phyloP scores from a whole-genome alignment of 2,113 vertebrate genomes.

The Tragelaphus imberbis region DNA sequence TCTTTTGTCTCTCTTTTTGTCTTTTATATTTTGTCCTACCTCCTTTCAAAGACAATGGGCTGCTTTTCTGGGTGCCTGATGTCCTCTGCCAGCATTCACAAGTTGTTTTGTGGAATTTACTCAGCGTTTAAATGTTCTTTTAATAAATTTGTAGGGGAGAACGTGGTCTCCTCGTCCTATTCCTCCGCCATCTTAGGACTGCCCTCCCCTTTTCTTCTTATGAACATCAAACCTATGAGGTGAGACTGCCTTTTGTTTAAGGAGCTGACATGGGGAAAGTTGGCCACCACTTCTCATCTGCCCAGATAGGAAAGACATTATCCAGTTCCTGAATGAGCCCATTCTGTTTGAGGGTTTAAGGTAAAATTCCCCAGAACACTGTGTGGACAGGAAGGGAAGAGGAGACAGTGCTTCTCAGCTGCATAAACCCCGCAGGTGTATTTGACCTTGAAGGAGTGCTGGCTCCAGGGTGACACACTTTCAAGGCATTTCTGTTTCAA shows the following conservation, averaged over 20 bases:
- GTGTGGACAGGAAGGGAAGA: background rate
- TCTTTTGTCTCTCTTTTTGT: too few relatives aligned
- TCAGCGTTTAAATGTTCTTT: too few relatives aligned
- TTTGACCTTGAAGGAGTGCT: too few relatives aligned
- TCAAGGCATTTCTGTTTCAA: background rate
- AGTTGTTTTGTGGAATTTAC: too few relatives aligned
- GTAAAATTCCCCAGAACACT: background rate
- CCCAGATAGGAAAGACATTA: background rate
- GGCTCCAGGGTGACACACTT: background rate
- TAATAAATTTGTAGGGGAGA: too few relatives aligned
- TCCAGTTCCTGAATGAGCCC: background rate
- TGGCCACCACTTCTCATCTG: background rate
- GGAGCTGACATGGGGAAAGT: background rate
- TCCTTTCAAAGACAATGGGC: too few relatives aligned
- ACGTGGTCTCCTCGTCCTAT: too few relatives aligned
- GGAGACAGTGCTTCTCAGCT: background rate
- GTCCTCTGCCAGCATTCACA: too few relatives aligned
- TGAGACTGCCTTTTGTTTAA: background rate
- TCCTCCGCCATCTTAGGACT: too few relatives aligned
- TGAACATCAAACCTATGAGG: background rate
- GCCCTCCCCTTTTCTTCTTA: background rate
- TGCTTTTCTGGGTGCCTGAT: too few relatives aligned
- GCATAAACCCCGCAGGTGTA: background rate
- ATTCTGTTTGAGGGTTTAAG: background rate
- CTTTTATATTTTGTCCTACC: too few relatives aligned